phyloP scores from a whole-genome alignment of 2,888 invertebrate genomes.

The Cetonia aurata region DNA sequence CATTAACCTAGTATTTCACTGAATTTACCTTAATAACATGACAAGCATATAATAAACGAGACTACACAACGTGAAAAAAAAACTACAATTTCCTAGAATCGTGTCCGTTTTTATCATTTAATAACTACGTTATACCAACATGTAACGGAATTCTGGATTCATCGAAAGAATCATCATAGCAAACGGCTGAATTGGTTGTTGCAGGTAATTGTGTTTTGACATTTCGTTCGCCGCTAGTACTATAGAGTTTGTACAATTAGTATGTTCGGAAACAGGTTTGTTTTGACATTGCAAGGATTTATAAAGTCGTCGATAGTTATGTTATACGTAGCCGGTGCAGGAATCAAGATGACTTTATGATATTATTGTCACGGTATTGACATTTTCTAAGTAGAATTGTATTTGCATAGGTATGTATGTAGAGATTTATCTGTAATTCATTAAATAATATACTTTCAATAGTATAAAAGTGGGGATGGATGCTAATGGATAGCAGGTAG shows the following conservation, averaged over 20 bases:
- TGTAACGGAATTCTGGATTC: slow-evolving; percentile 1
- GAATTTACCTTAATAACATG: neutral
- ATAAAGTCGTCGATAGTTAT: neutral
- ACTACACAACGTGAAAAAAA: neutral
- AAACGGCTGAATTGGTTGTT: neutral
- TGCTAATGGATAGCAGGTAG: too few relatives aligned
- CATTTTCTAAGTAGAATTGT: neutral
- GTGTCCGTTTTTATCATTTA: slow-evolving; percentile 1
- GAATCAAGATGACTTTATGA: too few relatives aligned
- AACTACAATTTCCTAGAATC: too few relatives aligned
- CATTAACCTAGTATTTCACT: neutral
- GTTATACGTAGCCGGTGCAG: slow-evolving; percentile 1
- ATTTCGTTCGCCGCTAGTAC: neutral
- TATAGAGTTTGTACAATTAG: neutral
- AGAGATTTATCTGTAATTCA: too few relatives aligned
- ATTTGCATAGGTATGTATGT: too few relatives aligned
- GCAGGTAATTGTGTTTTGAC: neutral
- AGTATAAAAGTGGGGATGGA: too few relatives aligned
- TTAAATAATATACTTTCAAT: too few relatives aligned
- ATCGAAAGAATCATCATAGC: slow-evolving; percentile 19
- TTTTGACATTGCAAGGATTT: neutral
- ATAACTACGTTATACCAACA: neutral
- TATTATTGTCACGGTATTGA: slow-evolving; percentile 32
- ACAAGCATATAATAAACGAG: neutral
- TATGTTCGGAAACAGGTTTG: slow-evolving; percentile 4